These are phyloP conservation scores for Panurus biarmicus DNA, from an alignment of 2,113 vertebrate genomes.

Conservation along the genomic window DNA sequence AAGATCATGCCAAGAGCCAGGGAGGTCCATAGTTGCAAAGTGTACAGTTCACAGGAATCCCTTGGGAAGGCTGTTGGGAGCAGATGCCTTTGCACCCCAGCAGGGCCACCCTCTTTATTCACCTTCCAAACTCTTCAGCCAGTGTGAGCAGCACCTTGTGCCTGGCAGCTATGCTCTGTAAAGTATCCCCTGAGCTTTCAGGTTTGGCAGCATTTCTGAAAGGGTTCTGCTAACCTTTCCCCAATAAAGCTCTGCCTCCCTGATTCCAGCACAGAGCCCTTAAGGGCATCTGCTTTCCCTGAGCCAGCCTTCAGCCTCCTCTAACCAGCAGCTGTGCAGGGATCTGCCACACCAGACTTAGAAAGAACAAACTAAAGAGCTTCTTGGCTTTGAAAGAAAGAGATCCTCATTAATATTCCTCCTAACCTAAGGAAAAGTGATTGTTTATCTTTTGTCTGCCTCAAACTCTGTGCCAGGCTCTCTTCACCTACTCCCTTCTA, in stretches of 20 bases:
- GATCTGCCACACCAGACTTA: neutral
- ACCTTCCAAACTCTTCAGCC: neutral
- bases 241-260: neutral
- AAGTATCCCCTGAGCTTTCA: neutral
- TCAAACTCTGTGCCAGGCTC: neutral
- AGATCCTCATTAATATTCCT: neutral
- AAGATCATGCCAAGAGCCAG: neutral
- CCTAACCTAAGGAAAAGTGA: neutral
- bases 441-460: neutral
- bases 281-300: neutral
- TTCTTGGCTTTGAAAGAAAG: neutral
- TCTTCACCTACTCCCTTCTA: neutral
- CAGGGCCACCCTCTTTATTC: neutral
- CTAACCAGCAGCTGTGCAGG: neutral
- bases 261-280: neutral
- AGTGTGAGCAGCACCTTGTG: neutral
- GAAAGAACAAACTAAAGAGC: neutral
- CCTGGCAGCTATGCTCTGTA: neutral
- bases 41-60: neutral
- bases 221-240: neutral
- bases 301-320: neutral
- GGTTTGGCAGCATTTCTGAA: constrained; percentile 41
- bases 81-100: neutral
- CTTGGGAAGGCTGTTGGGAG: neutral
- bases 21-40: neutral